Evolutionary conservation across 2,797 vertebrate species (phyloP).

Genomic region (Uromys caudimaculatus): DNA sequence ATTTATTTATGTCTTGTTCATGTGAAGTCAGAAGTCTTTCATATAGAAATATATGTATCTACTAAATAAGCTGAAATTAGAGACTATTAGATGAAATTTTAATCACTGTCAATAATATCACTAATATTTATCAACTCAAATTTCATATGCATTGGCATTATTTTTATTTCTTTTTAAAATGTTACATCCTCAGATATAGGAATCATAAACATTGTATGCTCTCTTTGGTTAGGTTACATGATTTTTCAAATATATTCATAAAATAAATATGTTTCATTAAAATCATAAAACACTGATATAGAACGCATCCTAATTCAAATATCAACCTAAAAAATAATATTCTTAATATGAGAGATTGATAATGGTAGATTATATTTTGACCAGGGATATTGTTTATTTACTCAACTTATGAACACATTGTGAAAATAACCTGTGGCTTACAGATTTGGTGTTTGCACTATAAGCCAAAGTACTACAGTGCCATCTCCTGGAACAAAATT

Average conservation of each 20-base stretch:
- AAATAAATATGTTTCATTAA: slow-evolving; percentile 56
- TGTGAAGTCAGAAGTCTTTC: not conserved
- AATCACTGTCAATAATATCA: not conserved
- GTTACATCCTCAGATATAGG: not conserved
- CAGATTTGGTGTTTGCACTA: slow-evolving; percentile 36
- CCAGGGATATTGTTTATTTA: not conserved
- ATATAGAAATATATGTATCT: not conserved
- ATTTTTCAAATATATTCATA: slow-evolving; percentile 36
- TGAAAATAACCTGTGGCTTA: slow-evolving; percentile 64
- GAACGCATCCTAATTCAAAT: slow-evolving; percentile 37
- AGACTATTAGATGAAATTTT: not conserved
- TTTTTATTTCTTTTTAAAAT: slow-evolving; percentile 16
- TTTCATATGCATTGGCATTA: not conserved
- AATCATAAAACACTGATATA: not conserved
- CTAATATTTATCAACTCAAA: slow-evolving; percentile 1
- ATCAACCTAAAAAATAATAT: slow-evolving; percentile 22
- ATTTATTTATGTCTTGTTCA: not conserved
- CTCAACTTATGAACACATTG: not conserved
- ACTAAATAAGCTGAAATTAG: not conserved
- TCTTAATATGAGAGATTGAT: not conserved
- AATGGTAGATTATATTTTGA: slow-evolving; percentile 36
- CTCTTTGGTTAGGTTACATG: not conserved
- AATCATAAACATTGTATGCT: slow-evolving; percentile 47
- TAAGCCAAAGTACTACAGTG: slow-evolving; percentile 63
- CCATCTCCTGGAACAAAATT: slow-evolving; percentile 75